Evolutionary conservation across 1,140 invertebrate species (phyloP).

Genomic region (Pentalonia nigronervosa): DNA sequence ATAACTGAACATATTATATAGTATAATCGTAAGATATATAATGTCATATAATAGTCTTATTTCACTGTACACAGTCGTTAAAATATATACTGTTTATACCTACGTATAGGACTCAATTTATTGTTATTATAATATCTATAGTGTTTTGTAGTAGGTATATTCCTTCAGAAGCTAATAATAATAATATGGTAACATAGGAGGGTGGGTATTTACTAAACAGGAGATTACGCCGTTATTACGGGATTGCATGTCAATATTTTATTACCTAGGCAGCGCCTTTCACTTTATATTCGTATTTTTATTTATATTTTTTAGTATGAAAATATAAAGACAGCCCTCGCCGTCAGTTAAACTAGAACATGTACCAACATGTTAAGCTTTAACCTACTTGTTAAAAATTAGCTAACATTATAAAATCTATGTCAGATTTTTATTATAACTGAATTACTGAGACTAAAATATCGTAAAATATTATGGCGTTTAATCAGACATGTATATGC

Average conservation of each 20-base stretch:
- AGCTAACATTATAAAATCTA: neutral
- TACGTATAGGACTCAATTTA: conserved; percentile 48
- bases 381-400: conserved; percentile 45
- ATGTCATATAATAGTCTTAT: conserved; percentile 17
- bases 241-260: conserved; percentile 58
- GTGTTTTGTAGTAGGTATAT: conserved; percentile 21
- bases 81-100: neutral
- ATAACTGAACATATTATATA: neutral
- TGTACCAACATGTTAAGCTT: conserved; percentile 33
- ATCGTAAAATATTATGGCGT: neutral
- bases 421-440: neutral
- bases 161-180: conserved; percentile 43
- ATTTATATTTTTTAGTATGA: conserved; percentile 25
- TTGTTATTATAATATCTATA: conserved; percentile 27
- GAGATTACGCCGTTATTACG: conserved; percentile 55
- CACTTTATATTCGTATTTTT: conserved; percentile 40
- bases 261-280: conserved; percentile 55
- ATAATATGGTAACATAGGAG: neutral
- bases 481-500: neutral
- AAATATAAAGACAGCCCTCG: conserved; percentile 32
- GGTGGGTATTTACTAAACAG: conserved; percentile 53
- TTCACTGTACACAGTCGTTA: conserved; percentile 36
- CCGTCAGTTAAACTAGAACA: conserved; percentile 40
- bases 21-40: neutral
- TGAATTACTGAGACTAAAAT: neutral